Evolutionary conservation across 2,888 invertebrate species (phyloP), one percentile per base, ranked within the genome.

Genomic region (Scrobipalpa costella): DNA sequence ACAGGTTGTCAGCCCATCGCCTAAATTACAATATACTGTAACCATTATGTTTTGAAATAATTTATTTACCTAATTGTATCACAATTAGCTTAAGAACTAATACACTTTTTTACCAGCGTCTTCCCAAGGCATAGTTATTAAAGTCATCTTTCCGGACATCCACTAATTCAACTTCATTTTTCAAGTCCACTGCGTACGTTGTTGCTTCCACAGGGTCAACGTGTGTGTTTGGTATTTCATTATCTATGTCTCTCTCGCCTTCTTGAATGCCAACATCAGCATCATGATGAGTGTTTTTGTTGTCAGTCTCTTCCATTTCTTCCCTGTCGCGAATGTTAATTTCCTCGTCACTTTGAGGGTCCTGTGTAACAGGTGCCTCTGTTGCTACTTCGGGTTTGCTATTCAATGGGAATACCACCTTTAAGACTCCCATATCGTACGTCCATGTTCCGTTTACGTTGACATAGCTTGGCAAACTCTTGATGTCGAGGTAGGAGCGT

Each of bases 131-230:
- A 40, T 13, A 40, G 40, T 13, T 40, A 40, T 1, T 40, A 40
- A 40, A n/a, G n/a, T 40, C 40, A n/a, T 40, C 40, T 69, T 78
- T 81, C 55, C 68, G 75, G 15, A 86, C 75, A 0, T 88, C 85
- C 11, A 90, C 85, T 65, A 90, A 89, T 61, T 90, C 90, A 0
- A 83, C 71, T 7, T 88, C 86, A 59, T 84, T 76, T 21, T 83
- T 85, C 21, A 86, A 64, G 62, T 88, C 84, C 0, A 90, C 87
- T 0, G 87, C 78, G 67, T 90, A 88, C 0, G 88, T 90, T 0
- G 90, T 88, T 0, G 85, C 85, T 72, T 90, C 88, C 0, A 86
- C 78, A 7, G 62, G 57, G 2, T 67, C 52, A 40, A 40, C 40
- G 1, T 40, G 40, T 11, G 40, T 40, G 13, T 40, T n/a, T 9